Evolutionary conservation across 2,888 invertebrate genomes (phyloP), one percentile per base, ranked within the genome.

Genomic region (Drosophila incognita): DNA sequence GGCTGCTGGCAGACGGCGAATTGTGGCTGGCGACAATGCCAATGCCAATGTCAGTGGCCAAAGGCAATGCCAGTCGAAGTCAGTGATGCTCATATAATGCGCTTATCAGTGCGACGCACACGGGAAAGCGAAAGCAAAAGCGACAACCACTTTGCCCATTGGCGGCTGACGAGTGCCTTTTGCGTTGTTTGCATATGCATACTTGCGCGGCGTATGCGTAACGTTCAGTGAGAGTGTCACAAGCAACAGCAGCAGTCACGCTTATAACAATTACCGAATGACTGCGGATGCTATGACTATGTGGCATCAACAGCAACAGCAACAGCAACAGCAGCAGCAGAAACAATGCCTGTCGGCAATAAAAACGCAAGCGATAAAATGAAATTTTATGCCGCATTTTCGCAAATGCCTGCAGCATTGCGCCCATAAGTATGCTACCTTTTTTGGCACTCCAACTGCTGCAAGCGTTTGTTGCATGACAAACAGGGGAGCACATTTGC

Each of bases 381-480:
- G 90, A 89, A 85, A 86, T 90, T 85, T 90, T 90, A 85, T 90
- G 89, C 78, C 83, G 78, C 89, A 90, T 90, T 90, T 81, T 87
- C 83, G 81, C 74, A 86, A 46, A 69, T 77, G 90, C 87, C 79
- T 78, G 82, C 82, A 78, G 82, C 82, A 59, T 33, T 81, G 79
- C 78, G 69, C 74, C 61, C 79, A 79, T 79, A 79, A 79, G 79
- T 69, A 67, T 67, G 79, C 79, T 79, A 79, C 79, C 75, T 72
- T 82, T 80, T 82, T 76, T 33, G 31, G 54, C 42, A 52, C 57
- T 58, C 57, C 53, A 53, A 48, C 27, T 40, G 53, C 33, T 62
- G 64, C 63, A 33, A 24, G 52, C 24, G 10, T 27, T 5, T n/a
- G 33, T 33, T 35, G 52, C 13, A 33, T 29, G 35, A n/a, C 35